phyloP scores from a whole-genome alignment of 2,888 invertebrate genomes.

The Oligia latruncula region DNA sequence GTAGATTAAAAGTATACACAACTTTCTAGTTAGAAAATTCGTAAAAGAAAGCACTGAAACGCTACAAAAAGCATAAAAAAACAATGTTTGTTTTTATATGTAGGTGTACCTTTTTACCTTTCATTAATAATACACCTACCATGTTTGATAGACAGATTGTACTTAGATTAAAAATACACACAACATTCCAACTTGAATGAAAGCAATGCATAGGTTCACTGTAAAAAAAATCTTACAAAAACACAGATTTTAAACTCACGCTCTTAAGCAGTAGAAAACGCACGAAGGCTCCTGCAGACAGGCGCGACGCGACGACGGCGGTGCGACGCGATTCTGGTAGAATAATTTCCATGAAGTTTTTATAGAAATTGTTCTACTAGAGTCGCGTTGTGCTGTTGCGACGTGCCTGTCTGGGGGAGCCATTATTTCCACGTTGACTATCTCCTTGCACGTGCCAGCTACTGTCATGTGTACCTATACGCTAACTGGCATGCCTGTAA shows the following conservation, averaged over 20 bases:
- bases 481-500: too few species aligned
- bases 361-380: background rate
- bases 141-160: background rate
- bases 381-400: background rate
- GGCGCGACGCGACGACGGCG: background rate
- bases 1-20: background rate
- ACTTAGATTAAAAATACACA: background rate
- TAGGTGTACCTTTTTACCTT: too few species aligned
- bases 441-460: too few species aligned
- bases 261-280: constrained; percentile 16
- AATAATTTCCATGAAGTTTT: background rate
- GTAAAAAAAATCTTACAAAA: constrained; percentile 4
- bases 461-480: too few species aligned
- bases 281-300: background rate
- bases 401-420: background rate
- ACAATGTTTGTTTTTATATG: background rate
- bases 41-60: background rate
- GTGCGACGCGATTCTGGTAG: background rate
- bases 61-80: background rate
- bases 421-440: background rate
- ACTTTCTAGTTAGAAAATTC: constrained; percentile 1
- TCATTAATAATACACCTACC: background rate
- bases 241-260: constrained; percentile 48
- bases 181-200: constrained; percentile 1
- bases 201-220: background rate